Evolutionary conservation across 1,140 invertebrate genomes (phyloP).

Genomic region (Platyscapa corneri): DNA sequence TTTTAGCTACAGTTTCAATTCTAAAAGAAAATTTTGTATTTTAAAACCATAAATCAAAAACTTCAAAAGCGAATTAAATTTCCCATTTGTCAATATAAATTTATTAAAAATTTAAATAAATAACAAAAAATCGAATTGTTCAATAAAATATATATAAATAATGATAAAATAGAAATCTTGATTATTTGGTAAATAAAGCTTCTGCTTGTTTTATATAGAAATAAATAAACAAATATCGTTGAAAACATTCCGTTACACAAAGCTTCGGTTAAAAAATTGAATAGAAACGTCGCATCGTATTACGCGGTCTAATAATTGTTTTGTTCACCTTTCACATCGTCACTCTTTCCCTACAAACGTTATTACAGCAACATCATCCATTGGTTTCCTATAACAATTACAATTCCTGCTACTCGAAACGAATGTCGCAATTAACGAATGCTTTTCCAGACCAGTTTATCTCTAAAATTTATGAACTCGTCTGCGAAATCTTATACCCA

Average conservation of each 20-base stretch:
- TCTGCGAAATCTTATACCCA: not conserved
- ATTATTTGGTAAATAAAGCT: not conserved
- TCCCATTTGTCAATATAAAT: no score
- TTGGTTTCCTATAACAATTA: not conserved
- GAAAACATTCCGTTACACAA: no score
- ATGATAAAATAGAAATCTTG: no score
- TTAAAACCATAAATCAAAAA: no score
- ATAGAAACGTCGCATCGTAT: no score
- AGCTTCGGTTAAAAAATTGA: no score
- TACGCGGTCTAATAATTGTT: not conserved
- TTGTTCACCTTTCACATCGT: not conserved
- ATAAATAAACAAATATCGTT: not conserved
- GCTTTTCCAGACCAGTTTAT: not conserved
- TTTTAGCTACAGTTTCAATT: no score
- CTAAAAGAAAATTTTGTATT: no score
- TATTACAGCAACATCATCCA: not conserved
- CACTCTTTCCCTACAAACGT: not conserved
- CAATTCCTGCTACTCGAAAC: not conserved
- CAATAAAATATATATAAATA: not conserved
- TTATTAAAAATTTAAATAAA: no score
- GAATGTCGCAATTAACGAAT: not conserved
- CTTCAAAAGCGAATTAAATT: no score
- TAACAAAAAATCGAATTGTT: not conserved
- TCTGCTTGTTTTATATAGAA: not conserved
- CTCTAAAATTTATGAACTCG: not conserved